These are phyloP conservation scores for Drosophila ficusphila DNA, from an alignment of 1,140 invertebrate species.

Conservation along the genomic window DNA sequence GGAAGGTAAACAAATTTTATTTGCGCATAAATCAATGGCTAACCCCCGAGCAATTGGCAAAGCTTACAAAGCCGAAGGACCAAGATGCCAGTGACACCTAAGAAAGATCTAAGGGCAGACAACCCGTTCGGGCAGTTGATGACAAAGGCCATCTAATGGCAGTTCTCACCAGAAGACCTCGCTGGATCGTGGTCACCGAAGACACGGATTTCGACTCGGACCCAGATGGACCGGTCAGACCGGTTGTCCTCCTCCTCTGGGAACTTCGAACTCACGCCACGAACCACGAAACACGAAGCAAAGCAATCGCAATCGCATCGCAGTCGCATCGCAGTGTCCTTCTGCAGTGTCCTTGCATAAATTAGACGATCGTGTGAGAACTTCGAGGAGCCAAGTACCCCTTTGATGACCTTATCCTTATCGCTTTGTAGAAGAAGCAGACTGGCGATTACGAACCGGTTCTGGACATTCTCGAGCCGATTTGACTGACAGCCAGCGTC, in stretches of 20 bases:
- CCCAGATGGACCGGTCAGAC: slow-evolving; percentile 81
- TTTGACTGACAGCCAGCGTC: slow-evolving; percentile 37
- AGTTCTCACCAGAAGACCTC: slow-evolving; percentile 68
- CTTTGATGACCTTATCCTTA: slow-evolving; percentile 75
- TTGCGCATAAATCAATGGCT: slow-evolving; percentile 67
- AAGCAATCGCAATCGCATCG: slow-evolving; percentile 30
- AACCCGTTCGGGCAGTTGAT: slow-evolving; percentile 71
- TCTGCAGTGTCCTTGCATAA: slow-evolving; percentile 84
- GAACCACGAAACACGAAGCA: slow-evolving; percentile 30
- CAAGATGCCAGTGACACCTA: slow-evolving; percentile 21
- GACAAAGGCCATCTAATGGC: slow-evolving; percentile 73
- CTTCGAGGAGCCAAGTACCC: slow-evolving; percentile 25
- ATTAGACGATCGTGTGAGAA: slow-evolving; percentile 76
- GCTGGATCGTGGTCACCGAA: slow-evolving; percentile 64
- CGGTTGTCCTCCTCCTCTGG: slow-evolving; percentile 58
- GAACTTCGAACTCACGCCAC: slow-evolving; percentile 61
- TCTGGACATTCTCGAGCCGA: slow-evolving; percentile 66
- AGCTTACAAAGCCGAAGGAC: slow-evolving; percentile 9
- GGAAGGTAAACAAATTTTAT: slow-evolving; percentile 56
- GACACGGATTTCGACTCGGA: slow-evolving; percentile 48
- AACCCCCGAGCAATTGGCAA: slow-evolving; percentile 41
- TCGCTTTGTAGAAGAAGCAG: slow-evolving; percentile 43
- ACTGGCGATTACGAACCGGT: slow-evolving; percentile 60
- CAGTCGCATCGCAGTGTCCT: slow-evolving; percentile 65
- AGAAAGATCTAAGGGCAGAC: slow-evolving; percentile 1